phyloP scores from a whole-genome alignment of 2,888 invertebrate genomes.

The Diarsia dahlii region DNA sequence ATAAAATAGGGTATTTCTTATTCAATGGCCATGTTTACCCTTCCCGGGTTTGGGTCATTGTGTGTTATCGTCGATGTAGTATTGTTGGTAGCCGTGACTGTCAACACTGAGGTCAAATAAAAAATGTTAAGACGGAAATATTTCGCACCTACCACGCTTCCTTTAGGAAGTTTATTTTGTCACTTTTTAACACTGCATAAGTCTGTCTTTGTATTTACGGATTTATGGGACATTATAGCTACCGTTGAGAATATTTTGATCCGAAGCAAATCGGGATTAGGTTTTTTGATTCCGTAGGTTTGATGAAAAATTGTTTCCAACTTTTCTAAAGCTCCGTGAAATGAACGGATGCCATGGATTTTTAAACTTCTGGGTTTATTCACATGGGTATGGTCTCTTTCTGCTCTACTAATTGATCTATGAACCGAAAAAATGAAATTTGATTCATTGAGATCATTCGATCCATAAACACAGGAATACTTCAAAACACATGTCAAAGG shows the following conservation, averaged over 20 bases:
- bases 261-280: slow-evolving; percentile 63
- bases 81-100: slow-evolving; percentile 84
- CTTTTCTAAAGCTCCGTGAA: slow-evolving; percentile 26
- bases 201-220: slow-evolving; percentile 46
- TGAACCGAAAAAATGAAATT: too few relatives aligned
- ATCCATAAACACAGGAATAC: not conserved
- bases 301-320: slow-evolving; percentile 55
- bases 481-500: not conserved
- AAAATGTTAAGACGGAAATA: slow-evolving; percentile 86
- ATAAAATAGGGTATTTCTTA: slow-evolving; percentile 79
- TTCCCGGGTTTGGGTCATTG: slow-evolving; percentile 85
- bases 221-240: slow-evolving; percentile 56
- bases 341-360: slow-evolving; percentile 44
- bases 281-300: slow-evolving; percentile 36
- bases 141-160: slow-evolving; percentile 79
- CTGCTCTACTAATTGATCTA: too few relatives aligned
- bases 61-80: slow-evolving; percentile 76
- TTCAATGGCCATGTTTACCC: slow-evolving; percentile 86
- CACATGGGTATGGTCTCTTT: not conserved
- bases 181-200: slow-evolving; percentile 69
- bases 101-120: slow-evolving; percentile 83
- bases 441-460: not conserved
- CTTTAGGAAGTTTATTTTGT: slow-evolving; percentile 82
- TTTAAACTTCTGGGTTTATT: slow-evolving; percentile 3
- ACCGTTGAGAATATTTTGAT: slow-evolving; percentile 57